phyloP scores from a whole-genome alignment of 2,888 invertebrate genomes.

The Caenorhabditis sp. region DNA sequence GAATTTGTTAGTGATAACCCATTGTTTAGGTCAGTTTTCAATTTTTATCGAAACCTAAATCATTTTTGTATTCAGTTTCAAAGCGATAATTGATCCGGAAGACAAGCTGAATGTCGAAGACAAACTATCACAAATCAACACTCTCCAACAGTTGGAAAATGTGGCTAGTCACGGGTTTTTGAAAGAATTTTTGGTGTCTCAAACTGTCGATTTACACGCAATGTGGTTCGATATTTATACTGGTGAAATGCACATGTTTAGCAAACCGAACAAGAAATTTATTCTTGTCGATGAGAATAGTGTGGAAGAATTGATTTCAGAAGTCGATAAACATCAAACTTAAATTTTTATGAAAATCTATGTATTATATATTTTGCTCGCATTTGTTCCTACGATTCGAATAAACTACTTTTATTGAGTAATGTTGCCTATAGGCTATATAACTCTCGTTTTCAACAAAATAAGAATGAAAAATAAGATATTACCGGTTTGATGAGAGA shows the following conservation, averaged over 20 bases:
- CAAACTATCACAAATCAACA: slow-evolving; percentile 79
- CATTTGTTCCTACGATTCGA: not conserved
- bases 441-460: no score
- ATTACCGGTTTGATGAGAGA: no score
- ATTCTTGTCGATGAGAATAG: slow-evolving; percentile 85
- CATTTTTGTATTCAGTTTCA: slow-evolving; percentile 75
- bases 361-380: not conserved
- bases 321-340: slow-evolving; percentile 72
- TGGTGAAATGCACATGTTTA: slow-evolving; percentile 93
- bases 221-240: slow-evolving; percentile 97
- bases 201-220: slow-evolving; percentile 74
- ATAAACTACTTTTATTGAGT: not conserved
- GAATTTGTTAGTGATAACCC: slow-evolving; percentile 87
- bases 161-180: slow-evolving; percentile 68
- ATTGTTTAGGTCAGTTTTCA: slow-evolving; percentile 79
- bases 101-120: slow-evolving; percentile 84
- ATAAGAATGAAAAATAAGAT: no score
- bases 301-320: slow-evolving; percentile 80
- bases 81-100: slow-evolving; percentile 92
- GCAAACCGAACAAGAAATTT: slow-evolving; percentile 75
- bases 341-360: slow-evolving; percentile 5
- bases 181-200: slow-evolving; percentile 60
- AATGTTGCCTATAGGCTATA: no score
- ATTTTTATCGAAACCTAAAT: no score
- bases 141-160: slow-evolving; percentile 68